Conservation (phyloP, 2,888 invertebrate species). For the Lepas anatifera region DNA sequence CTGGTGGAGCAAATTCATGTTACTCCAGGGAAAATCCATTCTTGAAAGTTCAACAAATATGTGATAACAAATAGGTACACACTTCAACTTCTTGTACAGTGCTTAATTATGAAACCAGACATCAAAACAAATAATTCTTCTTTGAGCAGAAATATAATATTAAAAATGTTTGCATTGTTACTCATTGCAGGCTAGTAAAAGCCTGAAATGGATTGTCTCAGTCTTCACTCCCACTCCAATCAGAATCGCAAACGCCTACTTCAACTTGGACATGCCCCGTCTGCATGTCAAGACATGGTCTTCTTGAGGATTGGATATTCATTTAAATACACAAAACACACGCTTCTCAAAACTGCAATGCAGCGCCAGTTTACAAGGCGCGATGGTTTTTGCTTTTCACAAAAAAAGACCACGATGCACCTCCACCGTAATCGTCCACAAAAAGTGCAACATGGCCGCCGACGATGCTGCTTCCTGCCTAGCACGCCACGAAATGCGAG, state of each 20-base stretch:
- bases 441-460: constrained; percentile 9
- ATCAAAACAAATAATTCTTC: not conserved
- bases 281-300: no score
- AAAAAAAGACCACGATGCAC: not conserved
- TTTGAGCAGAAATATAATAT: not conserved
- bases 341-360: not conserved
- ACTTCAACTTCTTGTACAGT: no score
- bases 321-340: not conserved
- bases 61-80: not conserved
- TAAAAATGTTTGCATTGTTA: no score
- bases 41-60: not conserved
- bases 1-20: not conserved
- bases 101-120: no score
- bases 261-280: not conserved
- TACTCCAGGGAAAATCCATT: not conserved
- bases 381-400: not conserved
- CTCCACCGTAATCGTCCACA: not conserved
- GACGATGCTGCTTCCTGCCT: not conserved
- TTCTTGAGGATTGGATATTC: not conserved
- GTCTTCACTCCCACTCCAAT: not conserved
- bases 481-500: no score
- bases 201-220: not conserved
- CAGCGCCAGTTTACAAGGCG: not conserved
- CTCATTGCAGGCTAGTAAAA: not conserved
- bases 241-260: not conserved